Base-by-base conservation (phyloP, 2,797 vertebrate species). In the Catamblyrhynchus diadema region DNA sequence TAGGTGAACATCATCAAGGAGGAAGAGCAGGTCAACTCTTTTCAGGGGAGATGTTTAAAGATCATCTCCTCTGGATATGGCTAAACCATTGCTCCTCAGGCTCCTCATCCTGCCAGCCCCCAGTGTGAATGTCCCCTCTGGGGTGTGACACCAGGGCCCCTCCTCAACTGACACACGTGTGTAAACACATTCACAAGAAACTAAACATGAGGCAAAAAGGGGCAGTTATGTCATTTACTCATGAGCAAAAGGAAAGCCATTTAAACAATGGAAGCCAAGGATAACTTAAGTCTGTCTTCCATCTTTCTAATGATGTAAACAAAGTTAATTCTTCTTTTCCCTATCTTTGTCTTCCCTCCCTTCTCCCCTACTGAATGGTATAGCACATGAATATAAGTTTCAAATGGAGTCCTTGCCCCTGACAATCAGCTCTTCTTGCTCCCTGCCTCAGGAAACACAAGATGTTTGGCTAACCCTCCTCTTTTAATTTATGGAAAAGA, bases 401-500 rank as follows among this genome's bases (percentile, higher is more conserved):
- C 44, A 64, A 51, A 86, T 10, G 27, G 41, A 39, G n/a, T 73
- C 42, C 53, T 44, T 59, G 59, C 35, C 45, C 65, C 54, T n/a
- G 32, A 74, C 53, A 83, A 39, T 67, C 45, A 45, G 3, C 27
- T 87, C 17, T 42, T 84, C 81, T 80, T 89, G 74, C 35, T 91
- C 81, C 35, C 53, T 62, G 65, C 53, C 7, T 9, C 53, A 69
- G 35, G 81, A 93, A 94, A 84, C 82, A 73, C 0, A 5, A 87
- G 56, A 47, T 22, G 23, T 85, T 93, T 90, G 56, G n/a, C 39
- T 87, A 82, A 64, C 24, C 53, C 62, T 33, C 47, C 69, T 65
- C 86, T 93, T 86, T 45, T 90, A 78, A 92, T 91, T 95, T 73
- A 86, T 71, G 64, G 84, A 54, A 84, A 90, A 88, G 45, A 85